These are phyloP conservation scores for Chirona hameri DNA, from an alignment of 2,888 invertebrate genomes.

Conservation along the genomic window DNA sequence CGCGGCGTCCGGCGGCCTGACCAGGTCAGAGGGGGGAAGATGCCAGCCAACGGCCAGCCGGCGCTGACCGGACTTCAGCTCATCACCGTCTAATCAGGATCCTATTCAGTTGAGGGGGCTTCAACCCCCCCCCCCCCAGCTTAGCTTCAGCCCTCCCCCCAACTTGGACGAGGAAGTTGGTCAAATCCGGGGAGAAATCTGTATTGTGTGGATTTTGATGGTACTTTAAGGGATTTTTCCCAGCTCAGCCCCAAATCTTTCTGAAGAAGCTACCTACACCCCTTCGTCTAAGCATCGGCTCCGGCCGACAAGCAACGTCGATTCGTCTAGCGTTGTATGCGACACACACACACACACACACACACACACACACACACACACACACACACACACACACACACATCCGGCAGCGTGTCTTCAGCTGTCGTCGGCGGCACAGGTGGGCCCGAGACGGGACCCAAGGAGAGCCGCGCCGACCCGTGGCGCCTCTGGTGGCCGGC, in stretches of 20 bases:
- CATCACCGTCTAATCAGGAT: neutral
- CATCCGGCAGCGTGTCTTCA: neutral
- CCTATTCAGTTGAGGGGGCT: too few species aligned
- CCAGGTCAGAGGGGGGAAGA: neutral
- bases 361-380: too few species aligned
- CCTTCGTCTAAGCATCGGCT: neutral
- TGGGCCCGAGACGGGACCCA: neutral
- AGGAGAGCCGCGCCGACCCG: neutral
- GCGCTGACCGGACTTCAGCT: neutral
- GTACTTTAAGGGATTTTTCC: too few species aligned
- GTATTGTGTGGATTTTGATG: too few species aligned
- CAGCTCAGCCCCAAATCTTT: too few species aligned
- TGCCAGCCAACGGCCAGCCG: neutral
- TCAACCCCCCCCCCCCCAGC: too few species aligned
- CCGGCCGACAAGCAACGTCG: too few species aligned
- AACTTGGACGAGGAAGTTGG: too few species aligned
- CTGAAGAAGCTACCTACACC: too few species aligned
- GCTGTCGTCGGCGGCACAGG: neutral
- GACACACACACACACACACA: neutral
- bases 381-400: neutral
- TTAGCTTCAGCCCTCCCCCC: too few species aligned
- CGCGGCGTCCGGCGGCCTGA: neutral
- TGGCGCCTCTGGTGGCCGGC: slow-evolving; percentile 5
- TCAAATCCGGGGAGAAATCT: too few species aligned
- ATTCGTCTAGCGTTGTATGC: neutral